These are phyloP conservation scores for Odontamblyopus rebecca DNA, from an alignment of 2,797 vertebrate species.

Conservation along the genomic window DNA sequence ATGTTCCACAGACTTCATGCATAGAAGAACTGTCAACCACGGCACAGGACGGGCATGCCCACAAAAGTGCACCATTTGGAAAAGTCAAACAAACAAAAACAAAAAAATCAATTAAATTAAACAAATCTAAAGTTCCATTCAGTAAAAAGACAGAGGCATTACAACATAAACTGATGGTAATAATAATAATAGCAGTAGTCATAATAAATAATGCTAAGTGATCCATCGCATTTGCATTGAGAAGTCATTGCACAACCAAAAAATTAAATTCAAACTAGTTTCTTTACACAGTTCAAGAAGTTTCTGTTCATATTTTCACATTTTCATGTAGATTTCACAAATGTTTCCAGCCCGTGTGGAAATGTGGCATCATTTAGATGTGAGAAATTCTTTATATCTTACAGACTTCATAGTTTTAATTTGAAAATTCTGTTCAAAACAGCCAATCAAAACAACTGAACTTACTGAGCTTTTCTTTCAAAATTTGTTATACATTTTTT, in stretches of 20 bases:
- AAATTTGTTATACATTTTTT: background rate
- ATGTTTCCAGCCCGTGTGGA: background rate
- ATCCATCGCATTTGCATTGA: conserved; percentile 39
- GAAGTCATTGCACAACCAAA: conserved; percentile 55
- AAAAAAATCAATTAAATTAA: conserved; percentile 34
- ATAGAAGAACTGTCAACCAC: conserved; percentile 68
- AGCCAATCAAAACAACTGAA: no score
- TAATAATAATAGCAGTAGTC: conserved; percentile 6
- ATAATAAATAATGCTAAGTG: conserved; percentile 64
- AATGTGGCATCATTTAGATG: background rate
- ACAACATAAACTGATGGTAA: conserved; percentile 37
- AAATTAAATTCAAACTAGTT: conserved; percentile 36
- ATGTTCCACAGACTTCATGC: conserved; percentile 68
- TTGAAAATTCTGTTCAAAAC: no score
- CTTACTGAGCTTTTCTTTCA: background rate
- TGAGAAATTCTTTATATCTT: background rate
- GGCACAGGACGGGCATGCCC: conserved; percentile 68
- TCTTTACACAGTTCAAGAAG: background rate
- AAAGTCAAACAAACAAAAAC: conserved; percentile 38
- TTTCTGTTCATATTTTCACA: background rate
- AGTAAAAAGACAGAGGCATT: conserved; percentile 43
- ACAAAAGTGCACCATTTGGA: conserved; percentile 68
- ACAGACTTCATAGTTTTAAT: background rate
- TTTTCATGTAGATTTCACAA: background rate
- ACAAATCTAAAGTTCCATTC: conserved; percentile 38